Conservation (phyloP, 2,113 vertebrate species). For the Oostethus manadensis region DNA sequence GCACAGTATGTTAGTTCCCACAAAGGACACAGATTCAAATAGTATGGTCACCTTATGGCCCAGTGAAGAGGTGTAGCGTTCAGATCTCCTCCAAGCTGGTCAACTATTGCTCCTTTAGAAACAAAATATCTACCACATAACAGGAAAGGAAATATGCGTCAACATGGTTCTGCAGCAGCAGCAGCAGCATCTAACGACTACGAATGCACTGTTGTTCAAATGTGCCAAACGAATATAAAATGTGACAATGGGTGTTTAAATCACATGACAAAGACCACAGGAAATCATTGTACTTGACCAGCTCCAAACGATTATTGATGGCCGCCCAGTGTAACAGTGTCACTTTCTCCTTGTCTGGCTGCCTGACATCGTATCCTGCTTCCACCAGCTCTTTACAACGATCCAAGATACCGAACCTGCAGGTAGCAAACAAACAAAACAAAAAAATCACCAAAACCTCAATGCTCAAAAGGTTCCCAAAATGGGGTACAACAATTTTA, state of each 20-base stretch:
- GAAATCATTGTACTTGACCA: constrained; percentile 80
- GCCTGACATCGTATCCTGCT: constrained; percentile 87
- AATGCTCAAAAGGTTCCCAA: background rate
- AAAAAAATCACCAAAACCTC: background rate
- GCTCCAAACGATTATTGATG: constrained; percentile 91
- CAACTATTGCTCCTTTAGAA: constrained; percentile 89
- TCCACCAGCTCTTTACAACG: constrained; percentile 92
- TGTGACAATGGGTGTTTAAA: background rate
- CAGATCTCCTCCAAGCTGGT: constrained; percentile 92
- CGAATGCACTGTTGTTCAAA: background rate
- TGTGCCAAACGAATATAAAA: background rate
- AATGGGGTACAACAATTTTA: too few relatives aligned
- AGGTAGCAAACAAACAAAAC: background rate
- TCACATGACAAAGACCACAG: background rate
- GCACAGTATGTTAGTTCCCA: background rate
- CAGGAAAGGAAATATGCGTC: background rate
- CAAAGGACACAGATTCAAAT: background rate
- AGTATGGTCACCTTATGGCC: constrained; percentile 82
- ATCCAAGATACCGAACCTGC: constrained; percentile 87
- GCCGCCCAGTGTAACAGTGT: constrained; percentile 95
- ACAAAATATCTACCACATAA: constrained; percentile 81
- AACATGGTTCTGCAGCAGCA: background rate
- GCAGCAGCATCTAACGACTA: too few relatives aligned
- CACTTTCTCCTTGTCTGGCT: constrained; percentile 94
- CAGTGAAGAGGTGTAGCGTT: constrained; percentile 97